Base-by-base conservation (phyloP, 2,113 vertebrate genomes). In the Campylorhamphus procurvoides region DNA sequence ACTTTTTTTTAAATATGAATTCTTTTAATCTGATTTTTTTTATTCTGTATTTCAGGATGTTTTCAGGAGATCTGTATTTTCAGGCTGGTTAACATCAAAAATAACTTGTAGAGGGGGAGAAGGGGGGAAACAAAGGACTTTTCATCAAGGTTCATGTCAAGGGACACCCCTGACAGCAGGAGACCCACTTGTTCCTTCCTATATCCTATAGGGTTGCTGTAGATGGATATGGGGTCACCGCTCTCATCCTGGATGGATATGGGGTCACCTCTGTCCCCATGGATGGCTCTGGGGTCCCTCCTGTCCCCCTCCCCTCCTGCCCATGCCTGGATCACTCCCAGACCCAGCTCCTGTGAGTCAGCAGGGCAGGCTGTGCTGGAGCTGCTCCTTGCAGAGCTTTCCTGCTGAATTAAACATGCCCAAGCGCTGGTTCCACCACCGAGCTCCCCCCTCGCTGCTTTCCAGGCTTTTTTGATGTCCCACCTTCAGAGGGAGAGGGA, bases 321-420 rank as follows among this genome's bases (percentile, higher is more conserved):
- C 75, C 31, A 18, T 2, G 23, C 84, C 80, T 31, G 66, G 14
- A 18, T 10, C 0, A 25, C 42, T 82, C 78, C 2, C 8, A 4
- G 76, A 14, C 29, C 62, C 14, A 35, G 3, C 50, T 29, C 6
- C 1, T 1, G 7, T 73, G 93, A 94, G 22, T 84, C 86, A 95
- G 91, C 84, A 72, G 18, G 52, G 1, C 56, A 13, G 40, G 0
- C 47, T 47, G 71, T 0, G 55, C 58, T 42, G 49, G 50, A 93
- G 79, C 90, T 20, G 25, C 87, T 90, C 49, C 91, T 84, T 37
- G 89, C 94, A n/a, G 46, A 53, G 18, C 4, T 4, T 9, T 19
- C 33, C 72, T 28, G 44, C 62, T 90, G 89, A 95, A 88, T 91
- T 92, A 69, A 91, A 66, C 72, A 58, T 46, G 25, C 6, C 72